Percentiles rank a stretch among this genome's conserved stretches.
Conservation (phyloP, 2,113 vertebrate genomes). For the Patagioenas fasciata region DNA sequence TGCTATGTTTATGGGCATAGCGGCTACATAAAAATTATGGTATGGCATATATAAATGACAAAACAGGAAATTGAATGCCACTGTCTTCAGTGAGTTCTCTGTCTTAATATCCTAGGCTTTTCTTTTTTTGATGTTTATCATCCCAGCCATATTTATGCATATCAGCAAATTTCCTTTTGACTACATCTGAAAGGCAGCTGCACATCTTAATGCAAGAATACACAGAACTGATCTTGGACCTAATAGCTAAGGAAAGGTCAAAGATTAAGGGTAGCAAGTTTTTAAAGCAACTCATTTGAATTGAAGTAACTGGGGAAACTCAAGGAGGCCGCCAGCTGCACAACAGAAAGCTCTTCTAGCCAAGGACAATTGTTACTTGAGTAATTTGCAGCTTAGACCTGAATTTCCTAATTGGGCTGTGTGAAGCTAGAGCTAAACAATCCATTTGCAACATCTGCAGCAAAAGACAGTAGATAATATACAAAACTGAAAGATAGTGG, state of each 20-base stretch:
- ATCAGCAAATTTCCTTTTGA: conserved; percentile 73
- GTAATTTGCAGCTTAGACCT: neutral
- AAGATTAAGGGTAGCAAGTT: neutral
- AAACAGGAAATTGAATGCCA: conserved; percentile 73
- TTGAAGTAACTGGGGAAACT: neutral
- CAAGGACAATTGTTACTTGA: neutral
- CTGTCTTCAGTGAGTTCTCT: conserved; percentile 44
- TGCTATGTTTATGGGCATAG: conserved; percentile 65
- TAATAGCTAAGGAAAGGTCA: neutral
- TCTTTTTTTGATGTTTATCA: conserved; percentile 69
- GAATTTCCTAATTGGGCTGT: neutral
- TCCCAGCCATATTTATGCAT: conserved; percentile 67
- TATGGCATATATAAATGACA: conserved; percentile 63
- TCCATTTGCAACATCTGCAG: neutral
- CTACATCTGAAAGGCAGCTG: conserved; percentile 67
- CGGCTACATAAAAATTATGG: conserved; percentile 60
- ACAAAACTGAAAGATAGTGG: neutral
- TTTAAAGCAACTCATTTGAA: neutral
- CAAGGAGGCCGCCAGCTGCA: neutral
- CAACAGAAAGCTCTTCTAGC: neutral
- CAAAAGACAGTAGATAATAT: neutral
- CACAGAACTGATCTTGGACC: conserved; percentile 37
- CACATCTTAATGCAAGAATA: conserved; percentile 44
- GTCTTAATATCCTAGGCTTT: conserved; percentile 62
- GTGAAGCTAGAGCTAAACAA: neutral